Conservation (phyloP, 2,113 vertebrate genomes). For the Myotis davidii region DNA sequence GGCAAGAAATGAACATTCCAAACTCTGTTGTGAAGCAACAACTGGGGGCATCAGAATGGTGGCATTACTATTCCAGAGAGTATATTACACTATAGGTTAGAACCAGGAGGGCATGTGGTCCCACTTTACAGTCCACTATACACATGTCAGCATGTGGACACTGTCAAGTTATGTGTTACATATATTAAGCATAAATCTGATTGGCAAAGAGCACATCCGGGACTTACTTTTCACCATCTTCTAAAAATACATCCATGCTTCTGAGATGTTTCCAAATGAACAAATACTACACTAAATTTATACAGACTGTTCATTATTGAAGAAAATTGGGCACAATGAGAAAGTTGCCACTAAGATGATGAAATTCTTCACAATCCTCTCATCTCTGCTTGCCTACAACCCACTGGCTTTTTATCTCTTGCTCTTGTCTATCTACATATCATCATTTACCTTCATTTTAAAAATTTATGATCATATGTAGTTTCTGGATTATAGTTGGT, state of each 20-base stretch:
- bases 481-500: neutral
- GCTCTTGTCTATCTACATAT: neutral
- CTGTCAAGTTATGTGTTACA: neutral
- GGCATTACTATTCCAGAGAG: neutral
- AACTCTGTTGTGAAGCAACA: neutral
- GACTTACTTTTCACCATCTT: constrained; percentile 14
- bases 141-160: neutral
- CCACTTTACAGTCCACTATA: rapidly evolving
- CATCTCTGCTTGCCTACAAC: neutral
- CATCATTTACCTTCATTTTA: neutral
- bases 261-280: constrained; percentile 50
- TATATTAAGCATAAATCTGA: neutral
- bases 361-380: neutral
- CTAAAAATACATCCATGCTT: constrained; percentile 9
- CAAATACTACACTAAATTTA: neutral
- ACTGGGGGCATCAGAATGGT: neutral
- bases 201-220: neutral
- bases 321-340: neutral
- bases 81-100: neutral
- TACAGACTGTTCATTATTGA: neutral
- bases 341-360: neutral
- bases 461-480: neutral
- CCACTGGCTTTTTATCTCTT: neutral
- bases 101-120: rapidly evolving
- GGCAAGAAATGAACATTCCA: neutral